Evolutionary conservation across 2,797 vertebrate species (phyloP), one percentile per base, ranked within the genome.

Genomic region (Acrocephalus scirpaceus): DNA sequence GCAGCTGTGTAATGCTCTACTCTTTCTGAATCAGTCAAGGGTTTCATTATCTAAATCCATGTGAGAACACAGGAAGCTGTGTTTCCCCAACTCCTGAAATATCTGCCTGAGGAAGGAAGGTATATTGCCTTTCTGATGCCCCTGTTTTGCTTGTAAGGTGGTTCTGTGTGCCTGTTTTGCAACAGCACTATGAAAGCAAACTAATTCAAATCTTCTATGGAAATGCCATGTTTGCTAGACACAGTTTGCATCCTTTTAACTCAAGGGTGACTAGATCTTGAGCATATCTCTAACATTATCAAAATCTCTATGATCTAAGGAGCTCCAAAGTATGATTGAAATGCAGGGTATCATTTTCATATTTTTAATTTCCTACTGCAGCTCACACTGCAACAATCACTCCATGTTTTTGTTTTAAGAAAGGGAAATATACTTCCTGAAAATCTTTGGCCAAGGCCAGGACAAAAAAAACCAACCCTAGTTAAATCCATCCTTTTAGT

Each of bases 31-130:
- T 93, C 88, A 65, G 74, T 74, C 85, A 61, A 90, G 87, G 79
- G 45, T 95, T 97, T 97, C 96, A 96, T 97, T 97, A 97, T 96
- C 96, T 96, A 96, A 92, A 86, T 91, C 86, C 83, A 88, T 97
- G 97, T 98, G 98, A 98, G 98, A 98, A 98, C 97, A 96, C 96
- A 97, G 98, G 98, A 98, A 98, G 93, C 95, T 53, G 84, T 94
- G 90, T 96, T 98, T 98, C 98, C 98, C 97, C 95, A 97, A 94
- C 92, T 97, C 98, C 97, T 96, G 97, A 98, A 98, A 98, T 98
- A 98, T 98, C 97, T 97, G 93, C 90, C 88, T 96, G 96, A 98
- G 98, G 98, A 98, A 98, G 98, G 98, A 98, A 98, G 96, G 97
- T 95, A 97, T 97, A 98, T 97, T 98, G 95, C 98, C 97, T 97